phyloP scores from a whole-genome alignment of 2,113 vertebrate genomes.

The Otocyon megalotis region DNA sequence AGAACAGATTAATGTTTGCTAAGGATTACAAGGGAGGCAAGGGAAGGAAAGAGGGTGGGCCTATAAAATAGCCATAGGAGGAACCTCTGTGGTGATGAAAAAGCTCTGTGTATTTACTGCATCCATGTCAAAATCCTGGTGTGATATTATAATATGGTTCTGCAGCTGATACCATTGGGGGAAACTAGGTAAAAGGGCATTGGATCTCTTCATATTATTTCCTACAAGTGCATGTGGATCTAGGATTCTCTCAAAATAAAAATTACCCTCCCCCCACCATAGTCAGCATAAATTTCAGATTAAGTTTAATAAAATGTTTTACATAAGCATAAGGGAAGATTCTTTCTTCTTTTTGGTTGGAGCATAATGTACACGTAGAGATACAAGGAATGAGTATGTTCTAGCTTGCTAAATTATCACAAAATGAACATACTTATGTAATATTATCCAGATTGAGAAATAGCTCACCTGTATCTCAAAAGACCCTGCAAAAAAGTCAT shows the following conservation, averaged over 20 bases:
- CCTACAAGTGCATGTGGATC: not conserved
- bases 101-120: not conserved
- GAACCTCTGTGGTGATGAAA: not conserved
- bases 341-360: not conserved
- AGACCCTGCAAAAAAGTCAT: not conserved
- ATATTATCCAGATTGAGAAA: not conserved
- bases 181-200: not conserved
- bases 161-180: not conserved
- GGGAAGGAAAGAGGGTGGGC: not conserved
- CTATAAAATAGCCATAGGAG: not conserved
- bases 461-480: not conserved
- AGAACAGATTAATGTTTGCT: not conserved
- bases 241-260: not conserved
- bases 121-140: not conserved
- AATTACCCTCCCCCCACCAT: not conserved
- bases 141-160: not conserved
- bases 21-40: not conserved
- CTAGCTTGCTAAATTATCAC: not conserved
- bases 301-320: not conserved
- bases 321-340: not conserved
- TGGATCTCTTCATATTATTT: not conserved
- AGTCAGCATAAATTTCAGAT: not conserved
- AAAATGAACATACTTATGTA: not conserved
- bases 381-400: not conserved
- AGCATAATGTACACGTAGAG: not conserved